These are phyloP conservation scores for Apteryx owenii DNA, from an alignment of 2,113 vertebrate species.

Conservation along the genomic window DNA sequence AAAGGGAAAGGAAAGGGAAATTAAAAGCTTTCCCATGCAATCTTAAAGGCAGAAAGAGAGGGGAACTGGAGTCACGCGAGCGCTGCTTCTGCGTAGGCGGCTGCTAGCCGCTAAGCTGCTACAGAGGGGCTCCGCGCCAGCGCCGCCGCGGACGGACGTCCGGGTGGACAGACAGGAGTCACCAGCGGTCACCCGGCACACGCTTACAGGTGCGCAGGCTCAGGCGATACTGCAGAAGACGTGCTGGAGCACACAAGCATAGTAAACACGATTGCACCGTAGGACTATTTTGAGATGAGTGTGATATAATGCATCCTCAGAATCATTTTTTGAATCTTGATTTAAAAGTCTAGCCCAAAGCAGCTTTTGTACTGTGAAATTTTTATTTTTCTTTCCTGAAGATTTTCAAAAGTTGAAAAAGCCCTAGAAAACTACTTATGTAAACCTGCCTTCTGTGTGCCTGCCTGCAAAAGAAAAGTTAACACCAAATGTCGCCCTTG, in stretches of 20 bases:
- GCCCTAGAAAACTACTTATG: background rate
- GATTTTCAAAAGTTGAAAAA: background rate
- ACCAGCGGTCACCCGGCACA: background rate
- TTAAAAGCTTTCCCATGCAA: slow-evolving; percentile 12
- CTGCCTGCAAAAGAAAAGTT: background rate
- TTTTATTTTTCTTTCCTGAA: slow-evolving; percentile 11
- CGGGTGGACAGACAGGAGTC: rapidly evolving
- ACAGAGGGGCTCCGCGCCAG: no score
- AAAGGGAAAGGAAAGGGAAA: slow-evolving; percentile 7
- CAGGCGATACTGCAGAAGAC: background rate
- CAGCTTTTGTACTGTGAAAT: background rate
- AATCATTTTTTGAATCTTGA: background rate
- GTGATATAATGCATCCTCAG: background rate
- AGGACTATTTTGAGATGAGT: background rate
- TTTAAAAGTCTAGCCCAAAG: slow-evolving; percentile 19
- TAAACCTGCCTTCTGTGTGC: background rate
- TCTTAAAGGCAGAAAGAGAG: background rate
- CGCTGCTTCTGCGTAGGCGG: no score
- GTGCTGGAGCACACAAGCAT: background rate
- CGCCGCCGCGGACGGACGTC: no score
- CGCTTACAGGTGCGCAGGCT: background rate
- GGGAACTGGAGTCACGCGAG: background rate
- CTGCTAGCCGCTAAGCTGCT: no score
- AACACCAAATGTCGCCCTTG: background rate
- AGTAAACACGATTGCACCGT: background rate